Evolutionary conservation across 2,113 vertebrate genomes (phyloP).

Genomic region (Lepus americanus): DNA sequence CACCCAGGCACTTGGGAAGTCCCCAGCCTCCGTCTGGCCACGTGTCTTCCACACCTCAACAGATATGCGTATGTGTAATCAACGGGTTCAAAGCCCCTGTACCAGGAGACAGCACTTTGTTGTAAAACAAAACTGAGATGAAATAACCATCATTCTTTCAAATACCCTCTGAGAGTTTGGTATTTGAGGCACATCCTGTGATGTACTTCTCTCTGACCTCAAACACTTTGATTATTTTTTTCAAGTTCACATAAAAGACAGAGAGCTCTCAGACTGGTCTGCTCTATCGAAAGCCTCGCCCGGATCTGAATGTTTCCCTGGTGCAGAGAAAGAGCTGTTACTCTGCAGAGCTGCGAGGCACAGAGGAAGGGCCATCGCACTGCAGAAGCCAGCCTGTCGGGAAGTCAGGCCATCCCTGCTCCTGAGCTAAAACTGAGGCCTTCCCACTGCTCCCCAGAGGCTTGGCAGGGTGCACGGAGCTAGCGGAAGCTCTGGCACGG

Average conservation of each 20-base stretch:
- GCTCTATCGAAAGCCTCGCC: slow-evolving; percentile 69
- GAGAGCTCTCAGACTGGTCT: slow-evolving; percentile 80
- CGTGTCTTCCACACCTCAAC: neutral
- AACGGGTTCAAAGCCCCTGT: slow-evolving; percentile 8
- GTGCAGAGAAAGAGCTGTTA: slow-evolving; percentile 73
- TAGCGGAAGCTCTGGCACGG: slow-evolving; percentile 11
- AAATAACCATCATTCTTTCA: slow-evolving; percentile 81
- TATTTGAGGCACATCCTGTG: slow-evolving; percentile 77
- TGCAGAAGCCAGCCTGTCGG: slow-evolving; percentile 53
- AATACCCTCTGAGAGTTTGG: slow-evolving; percentile 77
- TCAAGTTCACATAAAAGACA: slow-evolving; percentile 82
- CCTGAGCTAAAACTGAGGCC: slow-evolving; percentile 74
- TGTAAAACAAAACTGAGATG: slow-evolving; percentile 82
- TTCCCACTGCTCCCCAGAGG: slow-evolving; percentile 61
- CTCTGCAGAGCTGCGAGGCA: slow-evolving; percentile 64
- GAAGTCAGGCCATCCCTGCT: neutral
- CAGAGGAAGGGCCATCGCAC: slow-evolving; percentile 66
- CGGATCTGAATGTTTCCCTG: slow-evolving; percentile 76
- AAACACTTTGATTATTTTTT: slow-evolving; percentile 82
- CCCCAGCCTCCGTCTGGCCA: neutral
- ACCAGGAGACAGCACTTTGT: slow-evolving; percentile 68
- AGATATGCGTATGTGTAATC: slow-evolving; percentile 62
- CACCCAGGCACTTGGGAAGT: neutral
- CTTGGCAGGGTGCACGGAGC: slow-evolving; percentile 47
- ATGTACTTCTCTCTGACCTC: slow-evolving; percentile 84